Evolutionary conservation across 1,140 invertebrate genomes (phyloP).

Genomic region (Polyergus mexicanus): DNA sequence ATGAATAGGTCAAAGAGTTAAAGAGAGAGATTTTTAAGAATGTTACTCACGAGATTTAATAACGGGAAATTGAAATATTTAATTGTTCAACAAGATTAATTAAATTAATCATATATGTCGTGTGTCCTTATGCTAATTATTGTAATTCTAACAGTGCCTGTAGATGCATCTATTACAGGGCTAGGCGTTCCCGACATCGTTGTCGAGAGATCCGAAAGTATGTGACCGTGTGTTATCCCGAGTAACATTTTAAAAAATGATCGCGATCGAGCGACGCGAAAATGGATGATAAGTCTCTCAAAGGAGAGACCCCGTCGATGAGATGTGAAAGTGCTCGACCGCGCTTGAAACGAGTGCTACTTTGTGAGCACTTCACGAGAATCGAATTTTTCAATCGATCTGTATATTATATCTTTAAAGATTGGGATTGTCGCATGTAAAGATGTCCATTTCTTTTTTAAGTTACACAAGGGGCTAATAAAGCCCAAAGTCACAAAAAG

Average conservation of each 20-base stretch:
- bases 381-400: conserved; percentile 13
- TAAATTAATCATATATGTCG: neutral
- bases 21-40: neutral
- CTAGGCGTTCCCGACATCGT: neutral
- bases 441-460: neutral
- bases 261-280: conserved; percentile 36
- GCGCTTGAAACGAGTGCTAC: conserved; percentile 1
- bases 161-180: neutral
- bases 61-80: neutral
- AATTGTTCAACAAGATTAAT: neutral
- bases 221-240: conserved; percentile 33
- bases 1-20: neutral
- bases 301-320: neutral
- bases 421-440: neutral
- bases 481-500: neutral
- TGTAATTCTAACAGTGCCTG: neutral
- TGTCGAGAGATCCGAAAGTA: conserved; percentile 22
- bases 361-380: neutral
- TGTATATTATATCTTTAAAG: neutral
- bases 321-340: conserved; percentile 54
- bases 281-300: conserved; percentile 4
- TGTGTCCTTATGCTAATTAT: neutral
- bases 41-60: neutral
- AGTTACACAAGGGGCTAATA: neutral
- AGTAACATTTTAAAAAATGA: too few species aligned